Base-by-base conservation (phyloP, 2,113 vertebrate species). In the Corythoichthys haematopterus region DNA sequence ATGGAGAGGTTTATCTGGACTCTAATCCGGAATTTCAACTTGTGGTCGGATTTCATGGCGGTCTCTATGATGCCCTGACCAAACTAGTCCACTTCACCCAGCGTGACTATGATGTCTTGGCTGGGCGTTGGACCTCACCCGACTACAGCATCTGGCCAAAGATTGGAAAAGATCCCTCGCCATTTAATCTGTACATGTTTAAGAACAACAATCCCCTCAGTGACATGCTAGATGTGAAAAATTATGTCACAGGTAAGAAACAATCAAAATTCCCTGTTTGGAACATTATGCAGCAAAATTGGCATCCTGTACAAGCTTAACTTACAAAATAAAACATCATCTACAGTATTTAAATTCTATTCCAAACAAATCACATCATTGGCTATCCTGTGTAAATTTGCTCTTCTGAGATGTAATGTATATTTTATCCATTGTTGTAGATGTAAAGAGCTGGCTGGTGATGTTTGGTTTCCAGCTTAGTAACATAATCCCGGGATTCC, bases 381-480 rank as follows among this genome's bases (percentile, higher is more conserved):
- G 62, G 64, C 51, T 56, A 1, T 37, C 15, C 20, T 75, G 65
- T 74, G 76, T 66, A 57, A 70, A 40, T 83, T 65, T 71, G 65
- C 70, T 51, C 67, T 70, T 73, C 36, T 47, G 40, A 55, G 14
- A 69, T 71, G 37, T 55, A 7, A 75, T 76, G 71, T 63, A 60
- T 61, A n/a, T 53, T 66, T 61, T 62, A 40, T 78, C 64, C 83
- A 52, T 61, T 76, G 85, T 79, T 87, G 77, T 56, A 99, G 98
- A 99, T 91, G 97, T 98, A 90, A 98, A 99, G 88, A 99, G 96
- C 88, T 99, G 98, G 98, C 90, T 99, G 80, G 95, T 98, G 87
- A 99, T 98, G 96, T 99, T 99, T 85, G 98, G 98, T 85, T 98
- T 99, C 91, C 98, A 99, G 88, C 94, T 99, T 62, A 98, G 96